A percentile compares a stretch with the other conserved stretches of the same genome.
phyloP scores from a whole-genome alignment of 2,113 vertebrate genomes.

The Amphilophus citrinellus region DNA sequence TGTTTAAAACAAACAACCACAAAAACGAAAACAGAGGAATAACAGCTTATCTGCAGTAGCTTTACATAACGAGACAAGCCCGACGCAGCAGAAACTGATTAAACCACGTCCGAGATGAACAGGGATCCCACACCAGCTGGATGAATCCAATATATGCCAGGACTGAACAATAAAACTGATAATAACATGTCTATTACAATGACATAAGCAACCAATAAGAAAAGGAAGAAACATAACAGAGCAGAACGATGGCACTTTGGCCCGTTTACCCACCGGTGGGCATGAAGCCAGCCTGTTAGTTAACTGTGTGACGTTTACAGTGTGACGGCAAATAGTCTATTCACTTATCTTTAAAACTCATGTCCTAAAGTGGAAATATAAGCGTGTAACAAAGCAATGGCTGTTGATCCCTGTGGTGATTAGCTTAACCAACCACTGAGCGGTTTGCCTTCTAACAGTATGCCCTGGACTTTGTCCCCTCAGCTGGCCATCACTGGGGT shows the following conservation, averaged over 20 bases:
- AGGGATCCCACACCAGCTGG: constrained; percentile 5
- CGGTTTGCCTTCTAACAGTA: constrained; percentile 69
- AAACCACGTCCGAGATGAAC: constrained; percentile 1
- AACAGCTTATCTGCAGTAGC: background rate
- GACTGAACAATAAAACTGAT: constrained; percentile 44
- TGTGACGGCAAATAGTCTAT: background rate
- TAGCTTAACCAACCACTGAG: constrained; percentile 76
- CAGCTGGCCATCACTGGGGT: constrained; percentile 61
- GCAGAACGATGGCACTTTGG: constrained; percentile 40
- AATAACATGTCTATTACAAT: constrained; percentile 29
- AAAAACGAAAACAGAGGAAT: background rate
- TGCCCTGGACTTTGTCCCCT: constrained; percentile 56
- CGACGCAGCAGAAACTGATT: background rate
- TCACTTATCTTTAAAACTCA: constrained; percentile 48
- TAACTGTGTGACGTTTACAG: constrained; percentile 14
- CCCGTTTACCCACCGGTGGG: constrained; percentile 35
- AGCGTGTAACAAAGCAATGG: constrained; percentile 36
- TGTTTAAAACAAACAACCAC: background rate
- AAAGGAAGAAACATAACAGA: constrained; percentile 10
- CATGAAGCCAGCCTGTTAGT: constrained; percentile 1
- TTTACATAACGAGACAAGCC: constrained; percentile 2
- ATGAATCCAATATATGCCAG: constrained; percentile 25
- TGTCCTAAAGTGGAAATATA: constrained; percentile 43
- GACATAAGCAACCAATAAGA: constrained; percentile 42
- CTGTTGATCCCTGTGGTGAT: constrained; percentile 68